A percentile compares a stretch with the other conserved stretches of the same genome.
Evolutionary conservation across 2,113 vertebrate genomes (phyloP).

Genomic region (Corythornis cristatus): DNA sequence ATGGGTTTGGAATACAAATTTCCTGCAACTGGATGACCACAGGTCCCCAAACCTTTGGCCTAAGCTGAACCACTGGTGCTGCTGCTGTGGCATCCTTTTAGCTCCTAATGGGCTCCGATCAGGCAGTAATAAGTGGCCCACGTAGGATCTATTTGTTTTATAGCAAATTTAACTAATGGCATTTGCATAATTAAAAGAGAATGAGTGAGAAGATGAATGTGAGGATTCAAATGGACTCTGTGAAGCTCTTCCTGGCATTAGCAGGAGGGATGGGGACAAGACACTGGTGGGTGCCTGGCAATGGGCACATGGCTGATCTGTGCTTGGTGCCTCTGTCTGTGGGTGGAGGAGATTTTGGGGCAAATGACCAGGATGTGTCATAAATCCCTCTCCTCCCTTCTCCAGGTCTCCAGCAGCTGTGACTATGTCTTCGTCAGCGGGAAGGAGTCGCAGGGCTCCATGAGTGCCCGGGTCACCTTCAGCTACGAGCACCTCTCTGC

Average conservation of each 20-base stretch:
- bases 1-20: not conserved
- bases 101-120: not conserved
- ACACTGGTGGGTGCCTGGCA: accelerated
- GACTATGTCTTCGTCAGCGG: slow-evolving; percentile 98
- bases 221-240: not conserved
- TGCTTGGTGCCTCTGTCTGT: accelerated
- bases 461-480: slow-evolving; percentile 94
- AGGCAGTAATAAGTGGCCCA: not conserved
- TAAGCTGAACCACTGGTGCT: accelerated
- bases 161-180: not conserved
- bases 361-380: not conserved
- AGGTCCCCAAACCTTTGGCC: not conserved
- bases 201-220: accelerated
- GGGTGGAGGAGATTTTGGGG: not conserved
- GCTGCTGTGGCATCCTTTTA: not conserved
- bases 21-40: not conserved
- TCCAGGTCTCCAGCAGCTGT: slow-evolving; percentile 93
- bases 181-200: not conserved
- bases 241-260: not conserved
- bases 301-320: accelerated
- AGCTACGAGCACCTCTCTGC: slow-evolving; percentile 93
- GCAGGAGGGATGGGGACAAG: not conserved
- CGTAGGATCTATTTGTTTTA: not conserved
- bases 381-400: not conserved
- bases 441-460: slow-evolving; percentile 93